Evolutionary conservation across 2,888 invertebrate species (phyloP), one percentile per base, ranked within the genome.

Genomic region (Epinotia nisella): DNA sequence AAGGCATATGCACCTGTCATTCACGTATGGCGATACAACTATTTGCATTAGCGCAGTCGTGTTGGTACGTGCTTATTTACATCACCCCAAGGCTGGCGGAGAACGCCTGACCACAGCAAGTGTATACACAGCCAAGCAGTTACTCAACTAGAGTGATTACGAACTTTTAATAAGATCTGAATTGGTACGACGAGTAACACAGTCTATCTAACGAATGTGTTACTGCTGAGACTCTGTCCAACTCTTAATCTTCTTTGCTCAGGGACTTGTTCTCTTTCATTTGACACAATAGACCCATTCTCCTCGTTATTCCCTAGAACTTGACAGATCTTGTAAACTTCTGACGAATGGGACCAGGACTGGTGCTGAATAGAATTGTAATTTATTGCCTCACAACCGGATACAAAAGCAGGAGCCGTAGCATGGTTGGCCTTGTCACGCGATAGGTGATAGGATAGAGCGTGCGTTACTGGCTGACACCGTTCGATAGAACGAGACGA

Each of bases 41-140:
- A 21, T 62, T 62, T 21, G n/a, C n/a, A 4, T 45, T 61, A 17
- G 13, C 15, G 35, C 13, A 13, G 19, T 15, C 9, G 49, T 51
- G 29, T 49, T 62, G 24, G 62, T 62, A 62, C 49, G 62, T 64
- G 35, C 19, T 53, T 1, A 64, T 64, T 64, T 35, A 17, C 55
- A 55, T 53, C 62, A 17, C 11, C 13, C 21, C 65, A 65, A 65
- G 65, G 65, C 39, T 65, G 65, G 19, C 39, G 17, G 65, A 55
- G 65, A 65, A 65, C 65, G 55, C 55, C 35, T 2, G 62, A 49
- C 49, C 49, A 49, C 49, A 62, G 45, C 15, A 49, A 49, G 62
- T 29, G 21, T 13, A 49, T 29, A 29, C 49, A 3, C 45, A n/a
- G 39, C 11, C n/a, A 11, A n/a, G 49, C 49, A 49, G 49, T 62